phyloP scores from a whole-genome alignment of 2,888 invertebrate genomes.

The Deilephila elpenor region DNA sequence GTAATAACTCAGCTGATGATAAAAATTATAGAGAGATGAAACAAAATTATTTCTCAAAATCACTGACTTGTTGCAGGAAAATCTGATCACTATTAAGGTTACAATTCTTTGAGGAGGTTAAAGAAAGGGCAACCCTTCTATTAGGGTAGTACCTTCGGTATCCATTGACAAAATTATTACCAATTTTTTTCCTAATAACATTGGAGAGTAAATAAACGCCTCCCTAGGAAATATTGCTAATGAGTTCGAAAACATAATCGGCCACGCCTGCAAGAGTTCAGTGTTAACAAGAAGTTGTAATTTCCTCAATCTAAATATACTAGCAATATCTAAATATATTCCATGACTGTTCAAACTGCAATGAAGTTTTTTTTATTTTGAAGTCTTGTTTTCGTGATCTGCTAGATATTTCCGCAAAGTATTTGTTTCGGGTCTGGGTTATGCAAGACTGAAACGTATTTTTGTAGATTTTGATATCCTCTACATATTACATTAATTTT shows the following conservation, averaged over 20 bases:
- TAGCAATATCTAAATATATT: slow-evolving; percentile 9
- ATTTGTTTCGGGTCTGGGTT: neutral
- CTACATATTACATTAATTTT: no score
- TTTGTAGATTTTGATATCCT: no score
- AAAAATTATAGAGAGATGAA: neutral
- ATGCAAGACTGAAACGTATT: no score
- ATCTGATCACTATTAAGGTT: no score
- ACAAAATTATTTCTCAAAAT: neutral
- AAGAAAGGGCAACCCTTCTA: no score
- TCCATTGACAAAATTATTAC: no score
- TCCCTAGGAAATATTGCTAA: neutral
- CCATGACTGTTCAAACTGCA: neutral
- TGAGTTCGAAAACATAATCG: neutral
- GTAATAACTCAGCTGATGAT: no score
- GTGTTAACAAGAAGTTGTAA: neutral
- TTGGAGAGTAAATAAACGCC: no score
- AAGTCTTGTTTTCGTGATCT: neutral
- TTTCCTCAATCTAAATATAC: slow-evolving; percentile 12
- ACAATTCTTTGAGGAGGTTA: no score
- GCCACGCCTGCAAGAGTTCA: neutral
- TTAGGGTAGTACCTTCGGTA: no score
- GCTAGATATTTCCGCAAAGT: neutral
- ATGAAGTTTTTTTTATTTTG: neutral
- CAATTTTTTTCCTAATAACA: no score
- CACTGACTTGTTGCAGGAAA: no score